phyloP scores from a whole-genome alignment of 2,888 invertebrate genomes.

The Eupsilia transversa region DNA sequence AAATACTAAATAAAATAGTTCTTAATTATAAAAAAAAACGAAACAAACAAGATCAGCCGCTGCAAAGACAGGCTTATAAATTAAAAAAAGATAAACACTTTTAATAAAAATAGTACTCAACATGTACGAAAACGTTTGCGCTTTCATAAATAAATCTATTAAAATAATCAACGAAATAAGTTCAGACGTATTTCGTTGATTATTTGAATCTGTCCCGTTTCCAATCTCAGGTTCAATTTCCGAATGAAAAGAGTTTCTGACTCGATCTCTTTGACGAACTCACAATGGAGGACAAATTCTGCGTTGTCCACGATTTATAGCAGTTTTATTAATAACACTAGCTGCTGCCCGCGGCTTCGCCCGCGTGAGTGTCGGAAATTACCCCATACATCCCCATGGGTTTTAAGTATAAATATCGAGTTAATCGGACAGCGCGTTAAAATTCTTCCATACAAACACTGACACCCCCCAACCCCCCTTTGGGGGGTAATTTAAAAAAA shows the following conservation, averaged over 20 bases:
- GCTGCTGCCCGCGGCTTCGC: no score
- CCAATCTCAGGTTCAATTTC: constrained; percentile 29
- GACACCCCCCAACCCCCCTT: no score
- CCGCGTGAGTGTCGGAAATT: no score
- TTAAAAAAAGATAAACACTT: background rate
- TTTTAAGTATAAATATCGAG: no score
- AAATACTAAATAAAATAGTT: background rate
- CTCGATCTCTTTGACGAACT: constrained; percentile 13
- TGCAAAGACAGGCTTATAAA: constrained; percentile 13
- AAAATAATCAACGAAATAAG: constrained; percentile 29
- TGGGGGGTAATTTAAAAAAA: no score
- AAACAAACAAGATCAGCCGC: background rate
- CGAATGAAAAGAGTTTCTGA: constrained; percentile 27
- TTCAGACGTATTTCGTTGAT: no score
- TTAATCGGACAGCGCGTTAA: no score
- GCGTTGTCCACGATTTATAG: constrained; percentile 27
- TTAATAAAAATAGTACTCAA: background rate
- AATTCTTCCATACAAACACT: no score
- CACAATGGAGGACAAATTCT: constrained; percentile 32
- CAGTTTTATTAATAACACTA: constrained; percentile 18
- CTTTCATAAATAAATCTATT: constrained; percentile 27
- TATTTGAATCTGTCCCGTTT: constrained; percentile 5
- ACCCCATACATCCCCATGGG: no score
- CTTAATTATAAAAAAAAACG: background rate
- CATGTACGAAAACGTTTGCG: background rate